Base-by-base conservation (phyloP, 2,797 vertebrate genomes). In the Falco columbarius region DNA sequence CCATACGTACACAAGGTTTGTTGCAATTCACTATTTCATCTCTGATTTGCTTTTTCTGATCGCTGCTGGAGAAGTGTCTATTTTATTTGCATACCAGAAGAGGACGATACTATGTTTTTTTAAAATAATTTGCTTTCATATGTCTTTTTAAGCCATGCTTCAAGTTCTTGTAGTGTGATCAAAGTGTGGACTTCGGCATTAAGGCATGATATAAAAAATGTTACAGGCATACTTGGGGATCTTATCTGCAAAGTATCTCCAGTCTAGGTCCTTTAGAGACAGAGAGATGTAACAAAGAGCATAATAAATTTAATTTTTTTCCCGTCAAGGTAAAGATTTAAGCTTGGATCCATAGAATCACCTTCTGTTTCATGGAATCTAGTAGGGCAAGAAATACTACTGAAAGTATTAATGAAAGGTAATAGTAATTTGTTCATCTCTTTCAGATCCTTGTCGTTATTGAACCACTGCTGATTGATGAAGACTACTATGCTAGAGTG, bases 401-500 rank as follows among this genome's bases (percentile, higher is more conserved):
- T 59, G 17, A 20, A 91, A 68, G 4, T 54, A 13, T 61, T 74
- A 54, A 59, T 30, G 27, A 68, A 68, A 58, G 12, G 13, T 61
- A 51, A 30, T 58, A 46, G 0, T 92, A 38, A 44, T 86, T 81
- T 76, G 4, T 58, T 46, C 19, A 10, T 77, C 61, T 66, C 54
- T 95, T 96, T 70, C 94, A 99, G 99, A 99, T 99, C 77, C 98
- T 99, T 96, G 99, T 99, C 86, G 99, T 99, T 94, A 99, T 99
- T 84, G 99, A 99, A 95, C 99, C 99, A 2, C 96, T 99, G 93
- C 97, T 99, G 97, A 99, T 99, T 97, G 99, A 99, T 99, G 99
- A 99, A 98, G 99, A 99, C 95, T 99, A 99, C 95, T 99, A 99
- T 58, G 99, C 99, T 96, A 98, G 99, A 99, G 99, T 99, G 65